phyloP scores from a whole-genome alignment of 2,888 invertebrate species.

The Frankliniella intonsa region DNA sequence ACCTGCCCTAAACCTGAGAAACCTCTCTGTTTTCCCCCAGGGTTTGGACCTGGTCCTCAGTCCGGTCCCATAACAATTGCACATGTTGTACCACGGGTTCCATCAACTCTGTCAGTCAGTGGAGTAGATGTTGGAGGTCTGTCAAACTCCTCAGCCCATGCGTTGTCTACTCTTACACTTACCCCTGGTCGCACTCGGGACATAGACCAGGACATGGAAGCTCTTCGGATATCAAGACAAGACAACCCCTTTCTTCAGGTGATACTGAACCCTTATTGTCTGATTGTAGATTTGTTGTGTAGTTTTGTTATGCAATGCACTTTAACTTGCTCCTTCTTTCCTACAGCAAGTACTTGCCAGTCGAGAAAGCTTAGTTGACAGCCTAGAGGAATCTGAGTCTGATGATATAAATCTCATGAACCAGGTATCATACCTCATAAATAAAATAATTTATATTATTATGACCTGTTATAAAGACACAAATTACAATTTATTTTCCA shows the following conservation, averaged over 20 bases:
- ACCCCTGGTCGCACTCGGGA: slow-evolving; percentile 71
- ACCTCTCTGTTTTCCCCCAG: not conserved
- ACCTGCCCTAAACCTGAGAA: not conserved
- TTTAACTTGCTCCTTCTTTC: slow-evolving; percentile 6
- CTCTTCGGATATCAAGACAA: slow-evolving; percentile 70
- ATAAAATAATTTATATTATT: not conserved
- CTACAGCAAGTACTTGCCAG: slow-evolving; percentile 69
- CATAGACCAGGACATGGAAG: slow-evolving; percentile 81
- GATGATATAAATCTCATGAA: slow-evolving; percentile 74
- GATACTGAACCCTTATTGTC: slow-evolving; percentile 33
- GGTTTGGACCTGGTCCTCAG: slow-evolving; percentile 5
- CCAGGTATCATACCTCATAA: slow-evolving; percentile 52
- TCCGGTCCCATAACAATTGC: not conserved
- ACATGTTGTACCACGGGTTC: slow-evolving; percentile 45
- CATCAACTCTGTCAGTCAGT: slow-evolving; percentile 49
- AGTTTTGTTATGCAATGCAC: not conserved
- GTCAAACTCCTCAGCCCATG: slow-evolving; percentile 50
- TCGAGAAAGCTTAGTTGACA: slow-evolving; percentile 71
- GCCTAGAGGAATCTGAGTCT: slow-evolving; percentile 67
- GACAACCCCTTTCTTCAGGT: slow-evolving; percentile 82
- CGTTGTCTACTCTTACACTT: slow-evolving; percentile 61
- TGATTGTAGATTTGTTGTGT: not conserved
- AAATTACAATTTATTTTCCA: slow-evolving; percentile 40
- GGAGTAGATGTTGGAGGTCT: slow-evolving; percentile 45
- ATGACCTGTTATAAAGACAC: not conserved